These are phyloP conservation scores for Willowsia nigromaculata DNA, from an alignment of 2,888 invertebrate genomes.

Conservation along the genomic window DNA sequence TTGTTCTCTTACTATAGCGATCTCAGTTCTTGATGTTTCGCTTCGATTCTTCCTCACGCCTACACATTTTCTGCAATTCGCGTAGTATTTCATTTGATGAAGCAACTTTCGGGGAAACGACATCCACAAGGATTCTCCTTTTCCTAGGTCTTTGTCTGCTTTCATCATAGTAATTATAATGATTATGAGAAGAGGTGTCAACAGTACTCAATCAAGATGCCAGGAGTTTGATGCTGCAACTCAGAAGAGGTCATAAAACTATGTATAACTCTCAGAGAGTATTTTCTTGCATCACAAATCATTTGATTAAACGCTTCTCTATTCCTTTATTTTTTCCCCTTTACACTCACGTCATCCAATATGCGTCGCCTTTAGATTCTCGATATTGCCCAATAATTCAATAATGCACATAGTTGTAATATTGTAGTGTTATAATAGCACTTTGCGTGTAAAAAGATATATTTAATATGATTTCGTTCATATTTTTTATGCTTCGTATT, in stretches of 20 bases:
- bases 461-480: not conserved
- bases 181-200: constrained; percentile 19
- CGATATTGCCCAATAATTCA: not conserved
- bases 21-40: too few species aligned
- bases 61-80: too few species aligned
- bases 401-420: not conserved
- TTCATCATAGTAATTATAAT: not conserved
- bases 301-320: not conserved
- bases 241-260: not conserved
- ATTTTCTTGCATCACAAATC: not conserved
- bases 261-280: not conserved
- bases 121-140: not conserved
- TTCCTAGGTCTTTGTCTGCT: not conserved
- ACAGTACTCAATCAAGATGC: not conserved
- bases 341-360: not conserved
- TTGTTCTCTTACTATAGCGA: too few species aligned
- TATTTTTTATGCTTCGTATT: not conserved
- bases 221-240: not conserved
- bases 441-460: not conserved
- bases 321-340: not conserved
- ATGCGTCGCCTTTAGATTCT: not conserved
- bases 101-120: too few species aligned
- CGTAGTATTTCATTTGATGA: too few species aligned
- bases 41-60: too few species aligned
- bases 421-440: not conserved